Evolutionary conservation across 23 tunicate genomes (phyloP).

Genomic region (Trididemnum nubilum): DNA sequence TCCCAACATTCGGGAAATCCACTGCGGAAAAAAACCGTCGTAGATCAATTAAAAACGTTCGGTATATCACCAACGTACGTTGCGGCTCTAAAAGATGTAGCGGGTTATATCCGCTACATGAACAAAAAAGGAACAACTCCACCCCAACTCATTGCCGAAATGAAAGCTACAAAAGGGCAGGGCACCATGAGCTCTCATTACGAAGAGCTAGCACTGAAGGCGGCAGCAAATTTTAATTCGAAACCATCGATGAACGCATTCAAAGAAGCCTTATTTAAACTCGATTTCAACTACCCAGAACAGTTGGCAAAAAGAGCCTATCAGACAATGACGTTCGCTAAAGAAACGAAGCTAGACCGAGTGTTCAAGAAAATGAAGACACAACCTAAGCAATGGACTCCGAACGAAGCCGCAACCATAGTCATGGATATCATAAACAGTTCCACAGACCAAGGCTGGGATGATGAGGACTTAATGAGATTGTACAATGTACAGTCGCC

Average conservation of each 20-base stretch:
- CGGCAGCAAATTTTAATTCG: not conserved
- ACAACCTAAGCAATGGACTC: not conserved
- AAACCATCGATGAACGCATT: not conserved
- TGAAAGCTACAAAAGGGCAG: not conserved
- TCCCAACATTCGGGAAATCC: not conserved
- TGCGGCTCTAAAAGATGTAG: not conserved
- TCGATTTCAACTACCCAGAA: not conserved
- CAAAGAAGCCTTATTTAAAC: no score
- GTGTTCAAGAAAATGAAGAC: not conserved
- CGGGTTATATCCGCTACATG: not conserved
- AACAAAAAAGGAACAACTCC: not conserved
- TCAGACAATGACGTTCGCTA: not conserved
- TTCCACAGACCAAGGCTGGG: not conserved
- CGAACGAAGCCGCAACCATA: not conserved
- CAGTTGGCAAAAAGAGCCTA: not conserved
- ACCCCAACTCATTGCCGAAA: not conserved
- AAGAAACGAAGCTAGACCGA: not conserved
- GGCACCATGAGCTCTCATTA: no score
- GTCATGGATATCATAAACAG: not conserved
- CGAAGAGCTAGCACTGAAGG: not conserved
- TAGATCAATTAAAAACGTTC: not conserved
- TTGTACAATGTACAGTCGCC: not conserved
- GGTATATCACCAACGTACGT: not conserved
- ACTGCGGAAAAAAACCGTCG: not conserved
- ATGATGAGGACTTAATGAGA: not conserved